Conservation (phyloP, 2,888 invertebrate genomes). For the Copidosoma aretas region DNA sequence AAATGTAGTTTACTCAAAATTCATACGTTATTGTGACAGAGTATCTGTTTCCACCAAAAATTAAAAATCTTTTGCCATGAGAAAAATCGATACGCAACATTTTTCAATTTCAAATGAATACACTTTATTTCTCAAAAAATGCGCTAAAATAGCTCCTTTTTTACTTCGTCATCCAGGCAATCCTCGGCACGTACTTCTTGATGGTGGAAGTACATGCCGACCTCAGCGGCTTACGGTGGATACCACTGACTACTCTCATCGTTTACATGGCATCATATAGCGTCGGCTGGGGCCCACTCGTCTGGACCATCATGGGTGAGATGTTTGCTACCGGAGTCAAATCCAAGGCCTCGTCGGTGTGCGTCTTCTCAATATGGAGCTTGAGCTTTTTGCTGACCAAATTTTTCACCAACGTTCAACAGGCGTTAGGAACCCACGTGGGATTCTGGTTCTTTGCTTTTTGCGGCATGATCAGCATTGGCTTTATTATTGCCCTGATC, state of each 20-base stretch:
- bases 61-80: too few species aligned
- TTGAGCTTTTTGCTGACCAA: constrained; percentile 77
- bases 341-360: constrained; percentile 73
- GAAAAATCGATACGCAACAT: too few species aligned
- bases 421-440: constrained; percentile 68
- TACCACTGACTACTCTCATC: constrained; percentile 74
- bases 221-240: constrained; percentile 67
- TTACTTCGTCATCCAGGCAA: constrained; percentile 67
- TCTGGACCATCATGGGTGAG: constrained; percentile 82
- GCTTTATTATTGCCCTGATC: constrained; percentile 74
- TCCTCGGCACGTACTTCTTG: constrained; percentile 69
- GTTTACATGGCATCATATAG: constrained; percentile 77
- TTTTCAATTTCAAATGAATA: too few species aligned
- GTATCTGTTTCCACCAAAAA: too few species aligned
- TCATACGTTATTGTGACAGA: too few species aligned
- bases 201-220: constrained; percentile 63
- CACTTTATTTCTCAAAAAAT: too few species aligned
- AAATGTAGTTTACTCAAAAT: too few species aligned
- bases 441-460: constrained; percentile 77
- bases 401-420: constrained; percentile 69
- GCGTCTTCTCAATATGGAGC: constrained; percentile 77
- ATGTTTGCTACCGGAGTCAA: constrained; percentile 79
- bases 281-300: constrained; percentile 74
- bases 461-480: constrained; percentile 69
- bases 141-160: too few species aligned